Conservation (phyloP, 2,888 invertebrate species). For the Scaptomyza caliginosa region DNA sequence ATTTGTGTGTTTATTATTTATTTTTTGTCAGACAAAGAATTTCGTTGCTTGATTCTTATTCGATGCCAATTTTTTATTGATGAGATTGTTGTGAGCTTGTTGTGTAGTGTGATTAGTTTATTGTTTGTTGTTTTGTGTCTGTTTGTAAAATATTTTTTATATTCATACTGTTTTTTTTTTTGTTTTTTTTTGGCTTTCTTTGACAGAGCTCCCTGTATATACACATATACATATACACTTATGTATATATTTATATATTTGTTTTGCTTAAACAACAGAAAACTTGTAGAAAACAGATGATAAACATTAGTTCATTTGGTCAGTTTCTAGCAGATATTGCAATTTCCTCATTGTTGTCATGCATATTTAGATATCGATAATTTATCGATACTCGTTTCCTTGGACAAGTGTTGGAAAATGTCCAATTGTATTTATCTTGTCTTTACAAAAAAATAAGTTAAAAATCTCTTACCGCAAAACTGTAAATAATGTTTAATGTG, state of each 20-base stretch:
- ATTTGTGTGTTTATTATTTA: slow-evolving; percentile 19
- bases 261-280: slow-evolving; percentile 52
- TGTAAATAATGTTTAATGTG: slow-evolving; percentile 34
- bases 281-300: slow-evolving; percentile 68
- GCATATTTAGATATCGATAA: slow-evolving; percentile 22
- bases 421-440: too few species aligned
- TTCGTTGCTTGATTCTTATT: slow-evolving; percentile 2
- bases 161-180: slow-evolving; percentile 16
- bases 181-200: slow-evolving; percentile 55
- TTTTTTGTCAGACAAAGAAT: slow-evolving; percentile 5
- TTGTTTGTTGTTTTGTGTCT: slow-evolving; percentile 54
- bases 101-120: slow-evolving; percentile 39
- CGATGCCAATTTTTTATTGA: slow-evolving; percentile 57
- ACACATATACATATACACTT: slow-evolving; percentile 31
- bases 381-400: slow-evolving; percentile 8
- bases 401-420: slow-evolving; percentile 2
- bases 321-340: slow-evolving; percentile 20
- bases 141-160: slow-evolving; percentile 8
- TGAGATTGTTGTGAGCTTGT: slow-evolving; percentile 47
- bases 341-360: slow-evolving; percentile 25
- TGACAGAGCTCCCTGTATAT: slow-evolving; percentile 77
- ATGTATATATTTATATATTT: slow-evolving; percentile 43
- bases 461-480: slow-evolving; percentile 48
- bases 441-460: slow-evolving; percentile 1
- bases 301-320: slow-evolving; percentile 74